These are phyloP conservation scores for Sandelia bainsii DNA, from an alignment of 2,797 vertebrate species.

Conservation along the genomic window DNA sequence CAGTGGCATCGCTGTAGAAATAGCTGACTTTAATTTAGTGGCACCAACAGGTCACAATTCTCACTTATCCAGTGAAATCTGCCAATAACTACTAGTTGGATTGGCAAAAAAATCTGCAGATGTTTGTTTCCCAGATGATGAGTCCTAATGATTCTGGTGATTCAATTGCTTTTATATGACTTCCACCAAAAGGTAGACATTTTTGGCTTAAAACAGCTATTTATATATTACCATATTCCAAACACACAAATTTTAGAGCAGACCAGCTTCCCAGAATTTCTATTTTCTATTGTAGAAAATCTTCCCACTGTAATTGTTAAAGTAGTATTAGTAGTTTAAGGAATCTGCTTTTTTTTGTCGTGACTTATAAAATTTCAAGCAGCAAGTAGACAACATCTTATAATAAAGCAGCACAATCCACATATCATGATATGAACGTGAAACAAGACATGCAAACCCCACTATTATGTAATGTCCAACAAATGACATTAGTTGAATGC, in stretches of 20 bases:
- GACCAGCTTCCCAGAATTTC: no score
- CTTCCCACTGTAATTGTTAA: no score
- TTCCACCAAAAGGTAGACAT: no score
- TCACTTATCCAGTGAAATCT: not conserved
- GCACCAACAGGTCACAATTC: not conserved
- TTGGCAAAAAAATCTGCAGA: no score
- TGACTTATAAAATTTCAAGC: constrained; percentile 1
- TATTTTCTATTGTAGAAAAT: no score
- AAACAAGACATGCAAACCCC: constrained; percentile 12
- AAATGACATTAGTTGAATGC: not conserved
- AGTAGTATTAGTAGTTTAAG: not conserved
- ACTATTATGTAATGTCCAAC: not conserved
- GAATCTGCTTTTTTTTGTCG: not conserved
- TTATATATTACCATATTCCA: no score
- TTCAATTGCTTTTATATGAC: no score
- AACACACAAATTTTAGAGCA: no score
- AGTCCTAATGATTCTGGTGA: not conserved
- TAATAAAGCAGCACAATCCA: constrained; percentile 6
- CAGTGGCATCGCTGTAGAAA: not conserved
- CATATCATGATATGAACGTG: constrained; percentile 3
- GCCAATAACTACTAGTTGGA: not conserved
- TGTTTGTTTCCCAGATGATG: not conserved
- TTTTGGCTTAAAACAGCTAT: no score
- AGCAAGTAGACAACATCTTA: not conserved
- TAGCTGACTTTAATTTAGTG: not conserved